Evolutionary conservation across 1,140 invertebrate species (phyloP), one percentile per base, ranked within the genome.

Genomic region (Panulirus ornatus): DNA sequence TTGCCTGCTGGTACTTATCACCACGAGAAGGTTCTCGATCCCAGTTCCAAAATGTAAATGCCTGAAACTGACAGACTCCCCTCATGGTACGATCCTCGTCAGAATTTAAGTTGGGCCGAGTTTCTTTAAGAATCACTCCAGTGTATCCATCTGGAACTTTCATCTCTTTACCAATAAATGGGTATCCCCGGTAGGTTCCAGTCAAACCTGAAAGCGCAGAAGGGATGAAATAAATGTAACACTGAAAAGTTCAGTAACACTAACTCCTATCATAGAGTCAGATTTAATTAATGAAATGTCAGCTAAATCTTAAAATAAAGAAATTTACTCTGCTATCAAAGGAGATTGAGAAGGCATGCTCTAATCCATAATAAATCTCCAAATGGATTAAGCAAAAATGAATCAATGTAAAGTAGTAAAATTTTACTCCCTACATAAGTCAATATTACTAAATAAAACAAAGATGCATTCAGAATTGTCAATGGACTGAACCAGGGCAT

Each of bases 31-130:
- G 91, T 34, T 91, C 19, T 5, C 91, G 58, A 54, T 91, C 91
- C 81, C 79, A 88, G 82, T 91, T 91, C 91, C 91, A 91, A 42
- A 58, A 91, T 9, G 91, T 91, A 40, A 91, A 92, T 30, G 51
- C 51, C 34, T 90, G 47, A 63, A 88, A 91, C 30, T 44, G 70
- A 30, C 75, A 86, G 16, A 87, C 47, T 1, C 34, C 81, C 79
- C 38, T 82, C 79, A 82, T 73, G 0, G 79, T 79, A 1, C 75
- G 87, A 19, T 36, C 34, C 19, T 75, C 87, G 14, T 83, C 78
- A 30, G 27, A 11, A n/a, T n/a, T 82, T 44, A 71, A 47, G 2
- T 8, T 40, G 19, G 63, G 54, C 42, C 70, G 38, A 9, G 79
- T 82, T 38, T 89, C 87, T 44, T 73, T 89, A 34, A 89, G 78